Evolutionary conservation across 1,140 invertebrate genomes (phyloP).

Genomic region (Diuraphis noxia): DNA sequence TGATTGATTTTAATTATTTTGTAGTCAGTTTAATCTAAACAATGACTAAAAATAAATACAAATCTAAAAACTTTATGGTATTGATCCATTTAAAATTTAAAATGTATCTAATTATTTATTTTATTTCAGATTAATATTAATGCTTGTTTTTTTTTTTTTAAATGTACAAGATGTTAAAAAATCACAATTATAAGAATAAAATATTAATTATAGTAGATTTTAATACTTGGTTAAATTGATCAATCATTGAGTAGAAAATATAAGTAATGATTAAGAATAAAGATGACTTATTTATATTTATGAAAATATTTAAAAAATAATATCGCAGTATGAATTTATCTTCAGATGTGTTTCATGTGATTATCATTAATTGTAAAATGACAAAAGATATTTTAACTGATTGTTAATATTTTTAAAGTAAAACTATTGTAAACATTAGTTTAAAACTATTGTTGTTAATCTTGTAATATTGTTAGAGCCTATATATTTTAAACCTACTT

Average conservation of each 20-base stretch:
- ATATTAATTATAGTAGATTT: not conserved
- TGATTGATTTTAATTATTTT: no score
- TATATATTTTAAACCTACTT: not conserved
- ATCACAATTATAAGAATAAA: not conserved
- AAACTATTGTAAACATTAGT: not conserved
- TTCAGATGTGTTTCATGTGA: not conserved
- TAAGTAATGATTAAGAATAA: not conserved
- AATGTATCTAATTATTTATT: not conserved
- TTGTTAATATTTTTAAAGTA: not conserved
- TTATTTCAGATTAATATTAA: not conserved
- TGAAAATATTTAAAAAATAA: not conserved
- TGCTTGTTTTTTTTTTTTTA: not conserved
- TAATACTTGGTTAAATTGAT: not conserved
- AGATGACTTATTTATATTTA: not conserved
- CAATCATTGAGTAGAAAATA: not conserved
- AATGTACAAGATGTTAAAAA: not conserved
- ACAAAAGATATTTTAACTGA: not conserved
- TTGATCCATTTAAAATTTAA: not conserved
- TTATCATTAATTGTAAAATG: not conserved
- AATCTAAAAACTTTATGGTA: not conserved
- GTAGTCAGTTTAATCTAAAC: not conserved
- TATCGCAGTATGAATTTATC: not conserved
- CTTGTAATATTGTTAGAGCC: not conserved
- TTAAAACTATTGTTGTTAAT: not conserved
- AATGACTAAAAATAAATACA: not conserved